These are phyloP conservation scores for Agriopis leucophaearia DNA, from an alignment of 2,888 invertebrate genomes.

Conservation along the genomic window DNA sequence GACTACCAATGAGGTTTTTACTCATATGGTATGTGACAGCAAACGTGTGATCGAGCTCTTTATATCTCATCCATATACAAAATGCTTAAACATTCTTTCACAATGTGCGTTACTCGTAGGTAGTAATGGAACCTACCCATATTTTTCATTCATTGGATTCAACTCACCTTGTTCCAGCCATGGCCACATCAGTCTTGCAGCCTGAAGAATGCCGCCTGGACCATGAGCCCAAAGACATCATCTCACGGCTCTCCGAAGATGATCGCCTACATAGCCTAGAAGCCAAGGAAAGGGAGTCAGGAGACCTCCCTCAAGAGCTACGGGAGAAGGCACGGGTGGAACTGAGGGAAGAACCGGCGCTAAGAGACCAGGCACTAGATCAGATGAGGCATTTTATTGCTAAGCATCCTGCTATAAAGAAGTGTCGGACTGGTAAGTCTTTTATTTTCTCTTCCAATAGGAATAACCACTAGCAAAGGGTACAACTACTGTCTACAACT, in stretches of 20 bases:
- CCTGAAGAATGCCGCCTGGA: constrained; percentile 74
- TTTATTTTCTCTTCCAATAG: constrained; percentile 12
- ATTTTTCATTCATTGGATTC: not conserved
- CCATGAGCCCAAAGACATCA: constrained; percentile 69
- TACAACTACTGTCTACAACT: too few species aligned
- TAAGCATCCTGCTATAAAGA: constrained; percentile 93
- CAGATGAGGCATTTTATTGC: constrained; percentile 94
- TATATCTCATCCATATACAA: not conserved
- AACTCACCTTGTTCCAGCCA: constrained; percentile 53
- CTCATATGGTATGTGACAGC: constrained; percentile 1
- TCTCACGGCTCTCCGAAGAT: constrained; percentile 72
- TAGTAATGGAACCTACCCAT: not conserved
- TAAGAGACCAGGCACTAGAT: constrained; percentile 90
- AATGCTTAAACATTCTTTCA: too few species aligned
- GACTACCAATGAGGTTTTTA: constrained; percentile 19
- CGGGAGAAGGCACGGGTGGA: constrained; percentile 89
- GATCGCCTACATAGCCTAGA: constrained; percentile 70
- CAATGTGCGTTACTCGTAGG: too few species aligned
- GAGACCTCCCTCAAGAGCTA: constrained; percentile 84
- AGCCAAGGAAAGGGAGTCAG: constrained; percentile 74
- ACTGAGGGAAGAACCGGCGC: constrained; percentile 92
- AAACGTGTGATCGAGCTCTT: not conserved
- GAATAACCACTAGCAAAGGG: too few species aligned
- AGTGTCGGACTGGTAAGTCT: constrained; percentile 90
- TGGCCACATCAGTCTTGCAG: constrained; percentile 82